phyloP scores from a whole-genome alignment of 53 echinoderm and acorn worm genomes.

The Mesocentrotus franciscanus region DNA sequence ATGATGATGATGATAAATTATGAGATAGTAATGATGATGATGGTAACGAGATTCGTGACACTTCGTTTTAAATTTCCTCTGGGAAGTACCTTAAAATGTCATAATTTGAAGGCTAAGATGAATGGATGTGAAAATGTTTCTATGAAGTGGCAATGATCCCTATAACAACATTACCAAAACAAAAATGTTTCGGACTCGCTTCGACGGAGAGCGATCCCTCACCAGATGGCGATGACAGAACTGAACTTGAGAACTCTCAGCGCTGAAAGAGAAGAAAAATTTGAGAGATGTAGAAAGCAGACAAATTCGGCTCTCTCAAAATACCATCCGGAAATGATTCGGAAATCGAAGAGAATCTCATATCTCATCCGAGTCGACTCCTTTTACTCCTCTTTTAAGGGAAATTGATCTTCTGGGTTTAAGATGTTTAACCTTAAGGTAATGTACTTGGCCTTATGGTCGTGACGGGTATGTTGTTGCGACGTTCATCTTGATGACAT shows the following conservation, averaged over 20 bases:
- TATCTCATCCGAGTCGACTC: background rate
- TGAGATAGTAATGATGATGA: too few species aligned
- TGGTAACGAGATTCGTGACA: too few species aligned
- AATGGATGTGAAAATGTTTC: slow-evolving; percentile 9
- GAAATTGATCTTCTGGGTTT: background rate
- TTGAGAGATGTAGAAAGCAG: background rate
- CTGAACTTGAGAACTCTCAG: background rate
- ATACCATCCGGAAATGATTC: slow-evolving; percentile 35
- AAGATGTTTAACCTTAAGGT: background rate
- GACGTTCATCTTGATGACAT: background rate
- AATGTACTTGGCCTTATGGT: slow-evolving; percentile 28
- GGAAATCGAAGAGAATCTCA: slow-evolving; percentile 15
- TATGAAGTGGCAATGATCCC: slow-evolving; percentile 8
- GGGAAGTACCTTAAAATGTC: too few species aligned
- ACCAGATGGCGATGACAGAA: background rate
- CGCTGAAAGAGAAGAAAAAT: slow-evolving; percentile 7
- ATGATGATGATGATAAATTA: background rate
- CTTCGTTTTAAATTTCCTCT: too few species aligned
- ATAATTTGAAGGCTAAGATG: background rate
- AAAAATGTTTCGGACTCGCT: background rate
- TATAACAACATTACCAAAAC: background rate
- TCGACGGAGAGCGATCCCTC: background rate
- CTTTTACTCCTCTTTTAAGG: background rate
- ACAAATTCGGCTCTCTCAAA: background rate
- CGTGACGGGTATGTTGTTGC: background rate